phyloP scores from a whole-genome alignment of 2,888 invertebrate species.

The Xanthia togata region DNA sequence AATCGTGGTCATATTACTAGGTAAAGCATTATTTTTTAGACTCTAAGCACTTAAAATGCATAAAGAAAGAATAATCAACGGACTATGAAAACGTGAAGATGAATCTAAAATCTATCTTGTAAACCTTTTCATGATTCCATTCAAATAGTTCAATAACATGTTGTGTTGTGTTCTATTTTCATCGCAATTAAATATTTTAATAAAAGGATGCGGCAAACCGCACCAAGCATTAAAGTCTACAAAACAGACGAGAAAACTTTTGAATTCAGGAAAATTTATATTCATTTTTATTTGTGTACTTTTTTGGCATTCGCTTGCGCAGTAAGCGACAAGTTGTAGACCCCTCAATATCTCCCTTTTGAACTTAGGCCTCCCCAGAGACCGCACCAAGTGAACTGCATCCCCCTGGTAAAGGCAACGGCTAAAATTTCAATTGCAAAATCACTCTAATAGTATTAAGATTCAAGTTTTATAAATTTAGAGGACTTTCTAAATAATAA shows the following conservation, averaged over 20 bases:
- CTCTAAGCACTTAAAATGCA: neutral
- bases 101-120: too few relatives aligned
- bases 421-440: constrained; percentile 35
- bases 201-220: constrained; percentile 21
- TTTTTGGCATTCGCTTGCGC: neutral
- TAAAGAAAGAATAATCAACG: neutral
- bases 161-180: constrained; percentile 15
- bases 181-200: constrained; percentile 21
- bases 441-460: neutral
- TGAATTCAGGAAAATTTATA: neutral
- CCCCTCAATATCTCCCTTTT: neutral
- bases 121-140: neutral
- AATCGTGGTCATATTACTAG: neutral
- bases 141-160: neutral
- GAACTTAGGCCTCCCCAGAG: constrained; percentile 35
- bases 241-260: neutral
- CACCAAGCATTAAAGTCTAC: constrained; percentile 5
- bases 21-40: neutral
- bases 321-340: neutral
- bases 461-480: constrained; percentile 16
- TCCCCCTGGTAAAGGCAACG: neutral
- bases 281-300: neutral
- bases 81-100: neutral
- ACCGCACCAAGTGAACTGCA: neutral
- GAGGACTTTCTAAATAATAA: neutral